These are phyloP conservation scores for Drosophila sulfurigaster DNA, from an alignment of 1,140 invertebrate species.

Conservation along the genomic window DNA sequence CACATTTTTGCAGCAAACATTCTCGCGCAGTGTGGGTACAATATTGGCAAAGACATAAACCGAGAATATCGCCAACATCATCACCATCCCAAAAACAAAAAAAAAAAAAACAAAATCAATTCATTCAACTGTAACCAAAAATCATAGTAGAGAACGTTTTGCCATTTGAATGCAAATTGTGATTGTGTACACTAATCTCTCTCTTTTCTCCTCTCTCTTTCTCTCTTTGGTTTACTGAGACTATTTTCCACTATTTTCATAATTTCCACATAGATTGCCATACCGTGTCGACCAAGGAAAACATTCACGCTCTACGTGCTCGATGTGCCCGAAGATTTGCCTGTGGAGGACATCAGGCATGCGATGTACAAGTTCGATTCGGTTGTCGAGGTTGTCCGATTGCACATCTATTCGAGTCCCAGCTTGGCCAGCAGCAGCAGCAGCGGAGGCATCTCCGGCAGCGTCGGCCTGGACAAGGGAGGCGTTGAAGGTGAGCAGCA, in stretches of 20 bases:
- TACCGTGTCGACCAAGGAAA: conserved; percentile 92
- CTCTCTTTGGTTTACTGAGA: neutral
- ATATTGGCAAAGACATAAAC: conserved; percentile 21
- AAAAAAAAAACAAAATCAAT: neutral
- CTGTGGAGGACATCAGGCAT: conserved; percentile 92
- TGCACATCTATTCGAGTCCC: conserved; percentile 85
- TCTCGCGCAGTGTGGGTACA: conserved; percentile 77
- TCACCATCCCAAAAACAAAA: neutral
- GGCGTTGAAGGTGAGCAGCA: conserved; percentile 72
- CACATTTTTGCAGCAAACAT: conserved; percentile 79
- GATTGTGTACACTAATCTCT: too few species aligned
- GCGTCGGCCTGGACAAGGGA: conserved; percentile 53
- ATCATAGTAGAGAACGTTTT: too few species aligned
- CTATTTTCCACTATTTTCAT: neutral
- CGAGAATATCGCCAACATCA: neutral
- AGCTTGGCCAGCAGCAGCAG: conserved; percentile 49
- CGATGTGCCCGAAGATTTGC: conserved; percentile 92
- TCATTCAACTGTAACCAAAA: too few species aligned
- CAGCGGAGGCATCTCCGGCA: conserved; percentile 24
- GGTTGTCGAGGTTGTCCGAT: conserved; percentile 90
- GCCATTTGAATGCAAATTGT: too few species aligned
- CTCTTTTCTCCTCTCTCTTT: too few species aligned
- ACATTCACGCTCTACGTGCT: conserved; percentile 92
- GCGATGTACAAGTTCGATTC: conserved; percentile 92
- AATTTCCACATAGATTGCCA: conserved; percentile 87